These are phyloP conservation scores for Sterrhoptilus dennistouni DNA, from an alignment of 2,113 vertebrate species.

Conservation along the genomic window DNA sequence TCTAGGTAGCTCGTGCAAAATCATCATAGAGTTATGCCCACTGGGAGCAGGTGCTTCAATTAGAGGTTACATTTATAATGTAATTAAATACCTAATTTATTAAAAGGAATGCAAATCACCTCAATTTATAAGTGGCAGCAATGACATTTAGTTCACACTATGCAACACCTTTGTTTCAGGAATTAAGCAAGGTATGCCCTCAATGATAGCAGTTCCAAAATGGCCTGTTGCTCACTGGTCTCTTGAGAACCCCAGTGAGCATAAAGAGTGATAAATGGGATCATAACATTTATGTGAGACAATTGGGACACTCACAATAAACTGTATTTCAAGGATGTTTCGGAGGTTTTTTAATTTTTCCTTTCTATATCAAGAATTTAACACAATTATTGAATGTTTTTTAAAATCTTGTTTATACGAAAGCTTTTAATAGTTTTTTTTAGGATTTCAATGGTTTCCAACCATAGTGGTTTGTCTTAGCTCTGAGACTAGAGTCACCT, in stretches of 20 bases:
- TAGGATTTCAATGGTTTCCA: rapidly evolving
- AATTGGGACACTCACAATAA: neutral
- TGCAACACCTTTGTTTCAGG: neutral
- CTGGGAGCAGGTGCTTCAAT: slow-evolving; percentile 44
- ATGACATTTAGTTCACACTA: neutral
- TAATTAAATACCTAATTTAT: slow-evolving; percentile 55
- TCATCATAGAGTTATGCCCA: neutral
- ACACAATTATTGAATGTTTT: neutral
- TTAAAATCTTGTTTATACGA: neutral
- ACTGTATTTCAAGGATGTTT: rapidly evolving
- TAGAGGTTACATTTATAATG: slow-evolving; percentile 61
- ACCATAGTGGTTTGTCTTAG: neutral
- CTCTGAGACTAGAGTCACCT: neutral
- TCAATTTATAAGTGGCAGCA: neutral
- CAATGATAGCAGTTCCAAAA: neutral
- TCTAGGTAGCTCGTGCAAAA: neutral
- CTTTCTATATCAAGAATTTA: neutral
- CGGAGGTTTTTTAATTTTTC: neutral
- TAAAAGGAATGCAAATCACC: slow-evolving; percentile 47
- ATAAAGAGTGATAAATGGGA: neutral
- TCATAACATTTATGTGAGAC: neutral
- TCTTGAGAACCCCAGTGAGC: neutral
- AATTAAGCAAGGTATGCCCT: neutral
- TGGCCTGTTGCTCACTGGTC: neutral
- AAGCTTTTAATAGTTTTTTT: neutral